Evolutionary conservation across 2,888 invertebrate species (phyloP), one percentile per base, ranked within the genome.

Genomic region (Leptinotarsa tumamoca): DNA sequence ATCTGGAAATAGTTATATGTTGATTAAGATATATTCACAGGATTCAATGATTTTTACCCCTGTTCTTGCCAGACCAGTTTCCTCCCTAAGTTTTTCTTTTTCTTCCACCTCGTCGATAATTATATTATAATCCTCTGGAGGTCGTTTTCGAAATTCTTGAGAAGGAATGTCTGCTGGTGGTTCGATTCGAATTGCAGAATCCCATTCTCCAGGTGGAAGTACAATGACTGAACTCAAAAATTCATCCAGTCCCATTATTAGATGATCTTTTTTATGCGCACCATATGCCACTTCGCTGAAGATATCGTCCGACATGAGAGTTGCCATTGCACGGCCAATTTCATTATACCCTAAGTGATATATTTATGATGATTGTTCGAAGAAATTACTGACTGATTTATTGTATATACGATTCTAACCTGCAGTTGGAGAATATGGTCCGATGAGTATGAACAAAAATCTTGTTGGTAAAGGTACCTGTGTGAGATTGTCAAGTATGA

Each of bases 221-320:
- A 99, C 98, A 67, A 97, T 98, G 0, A 97, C 97, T 27, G 96
- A 95, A 87, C 98, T 98, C 68, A 99, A 90, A 87, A 98, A 98
- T 88, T 98, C 98, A 88, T 99, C 98, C 70, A 99, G 94, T 4
- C 98, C 99, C 14, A 98, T 96, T 81, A 99, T 88, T 72, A 99
- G 90, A 87, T 99, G 98, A 86, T 96, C 95, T 76, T 96, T 91
- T 87, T 95, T 95, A 81, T 93, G 94, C 0, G 97, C 97, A 83
- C 96, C 93, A 87, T 98, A 98, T 5, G 98, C 98, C n/a, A 98
- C 97, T 89, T 98, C 98, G 87, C 98, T 98, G 88, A 98, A 98
- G 84, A 98, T 96, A 90, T 99, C 98, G 88, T 99, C 99, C 0
- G 98, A 97, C 97, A 99, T 97, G 72, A 99, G 90, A 0, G 98